A percentile compares a stretch with the other conserved stretches of the same genome.
Evolutionary conservation across 2,888 invertebrate species (phyloP).

Genomic region (Panzeria rudis): DNA sequence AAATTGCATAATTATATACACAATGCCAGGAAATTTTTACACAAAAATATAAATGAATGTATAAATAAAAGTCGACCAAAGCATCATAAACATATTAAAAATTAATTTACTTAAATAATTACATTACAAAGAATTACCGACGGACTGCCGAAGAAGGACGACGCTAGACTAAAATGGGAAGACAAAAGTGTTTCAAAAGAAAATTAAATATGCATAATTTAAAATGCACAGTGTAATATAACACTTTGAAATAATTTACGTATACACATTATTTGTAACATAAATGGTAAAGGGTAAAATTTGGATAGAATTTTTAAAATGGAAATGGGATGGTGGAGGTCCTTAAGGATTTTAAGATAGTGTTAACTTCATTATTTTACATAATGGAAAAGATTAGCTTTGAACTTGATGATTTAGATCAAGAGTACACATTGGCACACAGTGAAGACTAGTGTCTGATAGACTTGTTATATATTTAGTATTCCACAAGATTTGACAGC

Average conservation of each 20-base stretch:
- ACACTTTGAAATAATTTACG: constrained; percentile 65
- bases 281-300: constrained; percentile 35
- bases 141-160: constrained; percentile 25
- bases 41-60: constrained; percentile 35
- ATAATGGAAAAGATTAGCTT: neutral
- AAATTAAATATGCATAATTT: constrained; percentile 67
- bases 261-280: neutral
- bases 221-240: constrained; percentile 50
- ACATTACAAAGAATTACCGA: constrained; percentile 45
- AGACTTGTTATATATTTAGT: too few species aligned
- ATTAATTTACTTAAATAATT: constrained; percentile 82
- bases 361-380: neutral
- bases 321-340: neutral
- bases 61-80: constrained; percentile 69
- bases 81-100: constrained; percentile 82
- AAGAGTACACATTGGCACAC: too few species aligned
- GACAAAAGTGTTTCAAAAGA: constrained; percentile 13
- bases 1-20: constrained; percentile 81
- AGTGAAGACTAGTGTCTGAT: too few species aligned
- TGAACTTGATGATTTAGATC: neutral
- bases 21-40: constrained; percentile 50
- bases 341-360: constrained; percentile 41
- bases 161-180: constrained; percentile 22
- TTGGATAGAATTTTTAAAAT: neutral
- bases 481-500: too few species aligned